Conservation (phyloP, 2,113 vertebrate species). For the Craseonycteris thonglongyai region DNA sequence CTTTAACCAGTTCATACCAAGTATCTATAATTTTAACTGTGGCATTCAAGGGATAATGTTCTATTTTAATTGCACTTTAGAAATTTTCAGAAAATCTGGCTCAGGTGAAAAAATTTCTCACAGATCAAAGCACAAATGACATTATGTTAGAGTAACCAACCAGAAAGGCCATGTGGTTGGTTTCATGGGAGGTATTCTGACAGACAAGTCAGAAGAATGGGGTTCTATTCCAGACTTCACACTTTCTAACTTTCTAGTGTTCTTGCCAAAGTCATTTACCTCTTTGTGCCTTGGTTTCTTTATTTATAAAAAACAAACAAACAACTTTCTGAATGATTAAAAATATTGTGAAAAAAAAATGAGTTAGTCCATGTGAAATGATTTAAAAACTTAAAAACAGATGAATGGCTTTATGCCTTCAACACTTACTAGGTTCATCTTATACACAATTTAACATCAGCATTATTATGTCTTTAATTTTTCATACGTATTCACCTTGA, state of each 20-base stretch:
- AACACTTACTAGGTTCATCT: background rate
- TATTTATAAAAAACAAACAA: background rate
- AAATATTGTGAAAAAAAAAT: background rate
- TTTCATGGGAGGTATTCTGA: background rate
- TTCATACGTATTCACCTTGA: background rate
- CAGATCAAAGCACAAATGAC: background rate
- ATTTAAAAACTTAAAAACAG: background rate
- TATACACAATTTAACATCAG: background rate
- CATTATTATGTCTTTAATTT: background rate
- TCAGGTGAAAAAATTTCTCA: slow-evolving; percentile 6
- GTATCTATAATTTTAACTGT: background rate
- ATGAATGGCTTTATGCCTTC: background rate
- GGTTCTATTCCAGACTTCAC: background rate
- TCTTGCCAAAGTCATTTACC: background rate
- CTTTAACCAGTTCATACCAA: background rate
- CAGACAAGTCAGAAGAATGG: background rate
- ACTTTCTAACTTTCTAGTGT: background rate
- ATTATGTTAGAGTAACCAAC: background rate
- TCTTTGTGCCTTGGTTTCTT: background rate
- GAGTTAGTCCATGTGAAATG: background rate
- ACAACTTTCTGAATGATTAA: background rate
- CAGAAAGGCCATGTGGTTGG: background rate
- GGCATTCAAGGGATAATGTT: background rate
- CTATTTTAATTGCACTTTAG: background rate
- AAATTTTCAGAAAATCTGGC: background rate